Percentiles rank a stretch among this genome's conserved stretches.
These are phyloP conservation scores for Apistogramma diplotaenia DNA, from an alignment of 2,113 vertebrate species.

Conservation along the genomic window DNA sequence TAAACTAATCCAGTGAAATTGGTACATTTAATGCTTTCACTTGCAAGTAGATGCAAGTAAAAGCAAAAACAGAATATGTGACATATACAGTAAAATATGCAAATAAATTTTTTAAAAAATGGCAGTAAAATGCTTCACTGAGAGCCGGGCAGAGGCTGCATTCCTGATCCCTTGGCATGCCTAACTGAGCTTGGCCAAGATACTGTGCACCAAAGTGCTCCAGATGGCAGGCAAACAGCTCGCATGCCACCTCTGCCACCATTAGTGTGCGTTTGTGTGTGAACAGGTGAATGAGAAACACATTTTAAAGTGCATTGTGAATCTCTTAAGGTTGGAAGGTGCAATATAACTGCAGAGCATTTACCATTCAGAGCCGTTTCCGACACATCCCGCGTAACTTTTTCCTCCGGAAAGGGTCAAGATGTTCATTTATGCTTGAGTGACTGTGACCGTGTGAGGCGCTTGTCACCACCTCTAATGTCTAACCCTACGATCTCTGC, in stretches of 20 bases:
- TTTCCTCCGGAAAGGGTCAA: neutral
- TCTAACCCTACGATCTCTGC: neutral
- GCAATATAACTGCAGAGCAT: neutral
- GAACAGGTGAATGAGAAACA: neutral
- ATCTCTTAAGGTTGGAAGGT: neutral
- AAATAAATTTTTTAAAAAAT: no score
- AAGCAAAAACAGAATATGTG: neutral
- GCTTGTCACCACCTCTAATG: neutral
- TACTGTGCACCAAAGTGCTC: neutral
- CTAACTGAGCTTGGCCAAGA: neutral
- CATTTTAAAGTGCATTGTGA: neutral
- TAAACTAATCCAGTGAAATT: neutral
- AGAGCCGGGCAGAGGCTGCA: neutral
- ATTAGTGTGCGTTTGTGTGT: neutral
- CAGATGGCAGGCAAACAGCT: rapidly evolving
- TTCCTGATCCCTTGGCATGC: neutral
- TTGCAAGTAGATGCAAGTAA: neutral
- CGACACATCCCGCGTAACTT: neutral
- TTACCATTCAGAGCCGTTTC: neutral
- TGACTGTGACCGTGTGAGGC: neutral
- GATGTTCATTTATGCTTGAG: neutral
- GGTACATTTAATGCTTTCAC: rapidly evolving
- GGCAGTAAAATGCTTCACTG: no score
- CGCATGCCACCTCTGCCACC: neutral
- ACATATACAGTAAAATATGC: no score